Conservation (phyloP, 2,888 invertebrate genomes). For the Deladenus siricidicola region DNA sequence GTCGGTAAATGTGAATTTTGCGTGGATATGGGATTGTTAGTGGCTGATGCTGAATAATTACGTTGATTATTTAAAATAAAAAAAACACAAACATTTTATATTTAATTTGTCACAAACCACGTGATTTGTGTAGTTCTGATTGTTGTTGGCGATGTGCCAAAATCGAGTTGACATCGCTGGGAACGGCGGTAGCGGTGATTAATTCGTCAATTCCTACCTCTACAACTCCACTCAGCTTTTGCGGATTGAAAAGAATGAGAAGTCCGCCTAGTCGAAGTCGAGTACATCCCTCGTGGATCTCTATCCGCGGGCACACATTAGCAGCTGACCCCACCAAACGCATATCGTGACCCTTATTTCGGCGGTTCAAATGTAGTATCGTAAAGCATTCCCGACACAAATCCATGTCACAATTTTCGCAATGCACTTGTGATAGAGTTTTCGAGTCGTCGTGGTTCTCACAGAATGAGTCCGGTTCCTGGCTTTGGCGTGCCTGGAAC, state of each 20-base stretch:
- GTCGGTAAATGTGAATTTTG: no score
- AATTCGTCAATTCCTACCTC: conserved; percentile 75
- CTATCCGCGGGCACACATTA: conserved; percentile 78
- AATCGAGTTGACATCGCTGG: no score
- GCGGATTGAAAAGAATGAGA: conserved; percentile 73
- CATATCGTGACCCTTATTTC: conserved; percentile 61
- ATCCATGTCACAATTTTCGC: conserved; percentile 65
- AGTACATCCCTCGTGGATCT: conserved; percentile 89
- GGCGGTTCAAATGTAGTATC: conserved; percentile 81
- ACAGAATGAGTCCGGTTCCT: conserved; percentile 62
- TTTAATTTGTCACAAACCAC: no score
- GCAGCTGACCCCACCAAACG: conserved; percentile 31
- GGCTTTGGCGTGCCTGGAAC: conserved; percentile 24
- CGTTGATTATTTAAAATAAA: no score
- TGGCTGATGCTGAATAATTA: no score
- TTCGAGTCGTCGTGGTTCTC: conserved; percentile 81
- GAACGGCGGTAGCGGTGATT: no score
- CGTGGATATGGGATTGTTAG: no score
- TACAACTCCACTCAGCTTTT: conserved; percentile 70
- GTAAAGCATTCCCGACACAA: conserved; percentile 89
- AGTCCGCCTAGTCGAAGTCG: conserved; percentile 86
- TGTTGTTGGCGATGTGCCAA: no score
- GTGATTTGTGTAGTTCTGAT: no score
- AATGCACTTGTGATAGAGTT: conserved; percentile 64
- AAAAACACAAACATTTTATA: not conserved